Evolutionary conservation across 2,797 vertebrate species (phyloP), one percentile per base, ranked within the genome.

Genomic region (Mus spretus): DNA sequence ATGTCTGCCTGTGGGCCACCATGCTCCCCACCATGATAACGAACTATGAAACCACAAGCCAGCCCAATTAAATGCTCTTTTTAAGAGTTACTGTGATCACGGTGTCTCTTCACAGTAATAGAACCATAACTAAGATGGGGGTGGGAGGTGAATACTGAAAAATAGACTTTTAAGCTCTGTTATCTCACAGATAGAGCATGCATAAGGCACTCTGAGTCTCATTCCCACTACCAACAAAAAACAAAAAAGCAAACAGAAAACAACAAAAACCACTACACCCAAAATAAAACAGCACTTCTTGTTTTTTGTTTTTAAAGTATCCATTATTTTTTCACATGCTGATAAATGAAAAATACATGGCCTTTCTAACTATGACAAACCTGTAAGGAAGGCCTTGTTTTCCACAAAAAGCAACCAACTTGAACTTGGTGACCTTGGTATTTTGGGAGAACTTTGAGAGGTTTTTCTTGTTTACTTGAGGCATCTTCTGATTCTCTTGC

Each of bases 401-500:
- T 80, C 75, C 2, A 81, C 0, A 2, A 94, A 55, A 93, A 93
- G 4, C 89, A 22, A 80, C 11, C 82, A 88, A 93, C n/a, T 50
- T 83, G 47, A 95, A 74, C 57, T 83, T 92, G 37, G 91, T 67
- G 50, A 85, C 13, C 44, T 47, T 53, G 50, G 75, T 74, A 67
- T 75, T 74, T 81, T 87, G 70, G 53, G 65, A 93, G 86, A 14
- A 17, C 80, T 94, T 89, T 57, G 26, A 50, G 40, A 88, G 50
- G 13, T 3, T 61, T 59, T 15, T 34, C 14, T 89, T 74, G 61
- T 89, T 91, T 90, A 57, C 44, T 81, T 50, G 65, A 72, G 24
- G 74, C 55, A 75, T 81, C 47, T 77, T 88, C 53, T 75, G 31
- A n/a, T 20, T 75, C 59, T 79, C 50, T 70, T 72, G 50, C 22